Evolutionary conservation across 2,113 vertebrate species (phyloP), one percentile per base, ranked within the genome.

Genomic region (Gobiocypris rarus): DNA sequence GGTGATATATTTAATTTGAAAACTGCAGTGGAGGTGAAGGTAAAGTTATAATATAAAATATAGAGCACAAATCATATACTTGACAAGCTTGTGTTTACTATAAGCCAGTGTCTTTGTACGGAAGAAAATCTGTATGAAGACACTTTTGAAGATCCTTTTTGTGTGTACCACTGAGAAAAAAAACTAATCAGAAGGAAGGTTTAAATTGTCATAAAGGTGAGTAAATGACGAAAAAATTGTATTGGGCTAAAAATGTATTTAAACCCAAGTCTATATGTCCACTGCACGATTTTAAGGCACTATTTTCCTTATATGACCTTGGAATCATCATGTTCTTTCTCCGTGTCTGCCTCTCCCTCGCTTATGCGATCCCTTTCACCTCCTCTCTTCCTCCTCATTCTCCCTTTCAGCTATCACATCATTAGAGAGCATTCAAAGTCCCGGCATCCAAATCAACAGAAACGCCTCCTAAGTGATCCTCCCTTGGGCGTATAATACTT

Each of bases 391-490:
- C 14, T 50, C 22, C 73, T 81, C 75, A 48, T 43, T 71, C 71
- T 41, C 38, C 83, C 71, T 48, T 69, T 31, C 54, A 81, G 56
- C 56, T 69, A 82, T 86, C 82, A 84, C 84, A 82, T 87, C 82
- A 84, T 84, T 84, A 87, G 52, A 3, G 48, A 50, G 24, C 82
- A 50, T 59, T 87, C 38, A 76, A 67, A 78, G 58, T 38, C 31
- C 70, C 41, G 14, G 45, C 63, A 67, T 84, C 65, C 79, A 75
- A 73, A 86, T 65, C 70, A 84, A 69, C 26, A 83, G 58, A 74
- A 82, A 65, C 48, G 28, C 75, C 81, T 86, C 38, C 22, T 83
- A 79, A 86, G 83, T 84, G 83, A 70, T 78, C 59, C 71, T 74
- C 71, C 77, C 34, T 56, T 52, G 78, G 79, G 82, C 71, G 26